A percentile compares a stretch with the other conserved stretches of the same genome.
phyloP scores from a whole-genome alignment of 2,797 vertebrate species.

The Rhyacichthys aspro region DNA sequence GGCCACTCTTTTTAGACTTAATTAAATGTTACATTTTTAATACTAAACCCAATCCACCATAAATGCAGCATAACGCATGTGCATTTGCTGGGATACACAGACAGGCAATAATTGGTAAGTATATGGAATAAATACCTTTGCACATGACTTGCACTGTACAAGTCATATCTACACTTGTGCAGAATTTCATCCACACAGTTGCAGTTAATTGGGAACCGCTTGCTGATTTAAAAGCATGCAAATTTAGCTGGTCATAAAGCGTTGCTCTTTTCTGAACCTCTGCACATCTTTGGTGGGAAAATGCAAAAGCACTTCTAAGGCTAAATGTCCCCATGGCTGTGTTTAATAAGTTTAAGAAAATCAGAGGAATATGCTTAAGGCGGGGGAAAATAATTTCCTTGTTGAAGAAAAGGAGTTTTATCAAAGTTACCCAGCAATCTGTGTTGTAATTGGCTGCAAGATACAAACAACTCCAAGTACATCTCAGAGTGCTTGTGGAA shows the following conservation, averaged over 20 bases:
- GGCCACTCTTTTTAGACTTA: constrained; percentile 42
- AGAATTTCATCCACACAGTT: constrained; percentile 1
- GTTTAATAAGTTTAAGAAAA: constrained; percentile 46
- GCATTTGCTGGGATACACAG: not conserved
- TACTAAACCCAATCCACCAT: constrained; percentile 12
- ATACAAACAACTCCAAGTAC: constrained; percentile 49
- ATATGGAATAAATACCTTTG: constrained; percentile 6
- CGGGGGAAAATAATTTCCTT: constrained; percentile 27
- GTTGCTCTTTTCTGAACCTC: constrained; percentile 13
- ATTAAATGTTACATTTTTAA: constrained; percentile 48
- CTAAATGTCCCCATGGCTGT: constrained; percentile 34
- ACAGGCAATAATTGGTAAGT: constrained; percentile 9
- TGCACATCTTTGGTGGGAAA: constrained; percentile 24
- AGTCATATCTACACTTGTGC: not conserved
- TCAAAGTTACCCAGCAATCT: constrained; percentile 48
- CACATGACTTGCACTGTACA: not conserved
- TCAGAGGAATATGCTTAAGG: constrained; percentile 30
- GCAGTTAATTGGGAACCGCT: constrained; percentile 4
- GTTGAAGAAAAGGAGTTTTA: constrained; percentile 27
- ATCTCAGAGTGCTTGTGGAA: constrained; percentile 6
- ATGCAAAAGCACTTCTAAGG: constrained; percentile 36
- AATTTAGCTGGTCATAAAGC: constrained; percentile 8
- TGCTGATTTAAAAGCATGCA: constrained; percentile 2
- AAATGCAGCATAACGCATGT: not conserved
- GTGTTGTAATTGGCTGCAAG: constrained; percentile 52